Conservation (phyloP, 2,888 invertebrate species). For the Gymnocheta viridis region DNA sequence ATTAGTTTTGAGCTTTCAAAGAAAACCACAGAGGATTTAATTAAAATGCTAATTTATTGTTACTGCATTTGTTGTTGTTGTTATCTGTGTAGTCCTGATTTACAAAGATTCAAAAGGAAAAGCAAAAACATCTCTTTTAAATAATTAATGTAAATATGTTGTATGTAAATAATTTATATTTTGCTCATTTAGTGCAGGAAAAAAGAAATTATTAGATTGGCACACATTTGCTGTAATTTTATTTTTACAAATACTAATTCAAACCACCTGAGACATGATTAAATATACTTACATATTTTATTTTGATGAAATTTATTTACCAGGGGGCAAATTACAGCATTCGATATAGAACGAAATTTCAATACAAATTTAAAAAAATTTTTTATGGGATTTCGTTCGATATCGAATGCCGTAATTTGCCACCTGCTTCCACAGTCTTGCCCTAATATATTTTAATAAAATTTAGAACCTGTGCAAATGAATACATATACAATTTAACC, state of each 20-base stretch:
- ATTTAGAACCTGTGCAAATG: not conserved
- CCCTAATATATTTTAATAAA: constrained; percentile 1
- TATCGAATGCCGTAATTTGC: no score
- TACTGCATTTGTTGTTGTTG: not conserved
- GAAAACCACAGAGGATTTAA: constrained; percentile 63
- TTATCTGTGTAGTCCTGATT: not conserved
- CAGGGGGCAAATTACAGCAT: no score
- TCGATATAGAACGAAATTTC: no score
- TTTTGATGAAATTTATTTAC: not conserved
- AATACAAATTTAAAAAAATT: no score
- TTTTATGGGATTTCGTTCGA: no score
- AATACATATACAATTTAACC: constrained; percentile 7
- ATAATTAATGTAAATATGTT: constrained; percentile 39
- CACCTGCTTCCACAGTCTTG: not conserved
- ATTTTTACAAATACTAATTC: not conserved
- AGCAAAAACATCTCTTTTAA: constrained; percentile 15
- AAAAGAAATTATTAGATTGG: not conserved
- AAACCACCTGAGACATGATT: not conserved
- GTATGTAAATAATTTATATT: constrained; percentile 29
- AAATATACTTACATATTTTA: not conserved
- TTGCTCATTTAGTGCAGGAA: not conserved
- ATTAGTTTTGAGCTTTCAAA: constrained; percentile 27
- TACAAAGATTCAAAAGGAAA: no score
- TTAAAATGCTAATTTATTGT: constrained; percentile 58
- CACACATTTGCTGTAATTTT: not conserved